Conservation (phyloP, 2,113 vertebrate species). For the Mirza zaza region DNA sequence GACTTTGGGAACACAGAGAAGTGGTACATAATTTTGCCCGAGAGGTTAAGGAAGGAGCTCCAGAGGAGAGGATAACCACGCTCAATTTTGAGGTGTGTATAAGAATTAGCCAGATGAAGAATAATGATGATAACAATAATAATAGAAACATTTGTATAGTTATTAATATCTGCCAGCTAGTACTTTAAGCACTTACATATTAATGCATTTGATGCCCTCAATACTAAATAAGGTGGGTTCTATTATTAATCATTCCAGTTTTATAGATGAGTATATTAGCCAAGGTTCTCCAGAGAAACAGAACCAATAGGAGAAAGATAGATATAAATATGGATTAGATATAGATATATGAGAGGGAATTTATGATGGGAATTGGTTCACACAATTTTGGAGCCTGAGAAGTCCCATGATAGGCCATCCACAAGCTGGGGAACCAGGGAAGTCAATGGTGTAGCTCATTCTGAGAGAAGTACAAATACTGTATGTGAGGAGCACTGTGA, state of each 20-base stretch:
- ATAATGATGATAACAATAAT: neutral
- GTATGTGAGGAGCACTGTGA: neutral
- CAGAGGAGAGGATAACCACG: neutral
- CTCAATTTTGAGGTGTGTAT: slow-evolving; percentile 14
- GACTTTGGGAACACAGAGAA: neutral
- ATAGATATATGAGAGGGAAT: neutral
- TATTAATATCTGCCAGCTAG: neutral
- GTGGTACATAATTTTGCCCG: neutral
- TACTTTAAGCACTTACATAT: neutral
- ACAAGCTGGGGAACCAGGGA: neutral
- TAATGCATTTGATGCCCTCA: neutral
- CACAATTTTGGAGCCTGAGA: neutral
- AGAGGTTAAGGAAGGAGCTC: neutral
- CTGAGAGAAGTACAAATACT: neutral
- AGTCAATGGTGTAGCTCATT: neutral
- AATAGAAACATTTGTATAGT: neutral
- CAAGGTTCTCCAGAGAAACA: neutral
- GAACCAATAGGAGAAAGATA: neutral
- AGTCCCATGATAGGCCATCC: neutral
- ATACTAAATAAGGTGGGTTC: neutral
- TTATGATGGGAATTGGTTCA: neutral
- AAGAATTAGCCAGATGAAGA: neutral
- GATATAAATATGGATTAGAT: neutral
- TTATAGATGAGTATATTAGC: neutral
- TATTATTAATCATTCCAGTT: neutral